These are phyloP conservation scores for Taeniopygia guttata DNA, from an alignment of 2,797 vertebrate species.

Conservation along the genomic window DNA sequence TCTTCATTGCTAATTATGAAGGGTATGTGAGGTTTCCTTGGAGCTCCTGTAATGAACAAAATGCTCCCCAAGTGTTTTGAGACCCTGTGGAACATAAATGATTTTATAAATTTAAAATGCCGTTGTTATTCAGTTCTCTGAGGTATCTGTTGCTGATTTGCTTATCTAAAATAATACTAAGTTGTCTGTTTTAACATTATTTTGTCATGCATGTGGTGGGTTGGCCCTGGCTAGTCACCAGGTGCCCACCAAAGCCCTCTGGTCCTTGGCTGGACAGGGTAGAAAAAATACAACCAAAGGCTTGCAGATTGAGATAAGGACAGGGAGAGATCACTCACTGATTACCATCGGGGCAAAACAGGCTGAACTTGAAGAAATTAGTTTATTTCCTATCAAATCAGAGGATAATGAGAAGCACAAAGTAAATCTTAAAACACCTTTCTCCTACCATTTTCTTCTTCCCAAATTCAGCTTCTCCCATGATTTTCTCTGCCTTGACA, in stretches of 20 bases:
- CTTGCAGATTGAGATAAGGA: no score
- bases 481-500: background rate
- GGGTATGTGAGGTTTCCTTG: background rate
- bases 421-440: background rate
- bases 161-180: background rate
- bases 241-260: background rate
- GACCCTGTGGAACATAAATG: background rate
- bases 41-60: background rate
- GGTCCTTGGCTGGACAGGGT: background rate
- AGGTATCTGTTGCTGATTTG: background rate
- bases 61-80: background rate
- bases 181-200: background rate
- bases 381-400: background rate
- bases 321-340: rapidly evolving
- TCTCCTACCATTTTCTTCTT: background rate
- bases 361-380: background rate
- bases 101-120: background rate
- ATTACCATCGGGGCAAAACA: background rate
- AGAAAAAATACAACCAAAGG: background rate
- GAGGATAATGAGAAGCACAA: background rate
- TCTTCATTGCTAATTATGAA: background rate
- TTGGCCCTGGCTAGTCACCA: background rate
- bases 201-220: background rate
- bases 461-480: background rate
- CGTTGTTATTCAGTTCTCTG: background rate